These are phyloP conservation scores for Lampris megalopsis DNA, from an alignment of 2,113 vertebrate genomes.

Conservation along the genomic window DNA sequence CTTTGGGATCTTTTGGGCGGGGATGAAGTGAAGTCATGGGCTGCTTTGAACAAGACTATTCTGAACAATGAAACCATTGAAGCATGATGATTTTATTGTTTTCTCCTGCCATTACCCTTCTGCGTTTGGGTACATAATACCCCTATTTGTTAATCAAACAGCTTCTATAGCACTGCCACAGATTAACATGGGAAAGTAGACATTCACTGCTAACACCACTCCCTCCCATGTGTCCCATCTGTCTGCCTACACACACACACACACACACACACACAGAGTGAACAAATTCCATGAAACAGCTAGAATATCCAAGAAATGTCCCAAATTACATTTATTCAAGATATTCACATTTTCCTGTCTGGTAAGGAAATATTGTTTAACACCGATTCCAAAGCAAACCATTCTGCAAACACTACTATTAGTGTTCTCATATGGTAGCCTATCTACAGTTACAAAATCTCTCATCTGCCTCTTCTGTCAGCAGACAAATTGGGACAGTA, in stretches of 20 bases:
- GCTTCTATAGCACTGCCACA: background rate
- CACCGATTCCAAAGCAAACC: background rate
- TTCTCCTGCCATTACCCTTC: conserved; percentile 45
- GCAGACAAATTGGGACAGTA: conserved; percentile 37
- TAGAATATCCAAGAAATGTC: conserved; percentile 1
- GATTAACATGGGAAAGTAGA: conserved; percentile 14
- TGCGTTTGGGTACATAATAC: conserved; percentile 48
- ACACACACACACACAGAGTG: conserved; percentile 8
- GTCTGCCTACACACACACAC: conserved; percentile 5
- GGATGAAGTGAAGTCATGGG: background rate
- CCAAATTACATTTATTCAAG: conserved; percentile 20
- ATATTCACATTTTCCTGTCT: background rate
- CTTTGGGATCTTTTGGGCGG: background rate
- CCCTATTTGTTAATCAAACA: conserved; percentile 53
- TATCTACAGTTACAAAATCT: conserved; percentile 17
- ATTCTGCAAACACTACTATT: background rate
- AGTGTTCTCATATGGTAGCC: background rate
- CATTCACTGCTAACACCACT: conserved; percentile 31
- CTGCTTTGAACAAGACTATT: conserved; percentile 46
- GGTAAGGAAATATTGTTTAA: background rate
- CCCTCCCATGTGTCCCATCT: background rate
- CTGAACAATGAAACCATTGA: conserved; percentile 64
- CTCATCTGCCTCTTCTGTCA: conserved; percentile 23
- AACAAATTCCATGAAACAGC: background rate
- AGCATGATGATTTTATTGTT: conserved; percentile 75